Conservation (phyloP, 2,888 invertebrate genomes). For the Ernsta delagoae region DNA sequence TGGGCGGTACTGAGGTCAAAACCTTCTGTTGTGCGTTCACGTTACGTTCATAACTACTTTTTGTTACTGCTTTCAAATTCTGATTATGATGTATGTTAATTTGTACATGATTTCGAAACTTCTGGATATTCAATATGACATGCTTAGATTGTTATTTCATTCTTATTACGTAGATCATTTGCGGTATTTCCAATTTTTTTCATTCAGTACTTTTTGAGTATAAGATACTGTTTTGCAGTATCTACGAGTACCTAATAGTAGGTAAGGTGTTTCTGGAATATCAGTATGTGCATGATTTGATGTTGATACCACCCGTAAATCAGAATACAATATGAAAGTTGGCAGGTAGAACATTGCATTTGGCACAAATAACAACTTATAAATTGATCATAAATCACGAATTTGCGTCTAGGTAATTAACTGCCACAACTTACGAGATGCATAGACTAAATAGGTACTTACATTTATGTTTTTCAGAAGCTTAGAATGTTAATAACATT, state of each 20-base stretch:
- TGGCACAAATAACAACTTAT: conserved; percentile 29
- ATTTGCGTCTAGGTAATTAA: conserved; percentile 21
- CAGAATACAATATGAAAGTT: conserved; percentile 26
- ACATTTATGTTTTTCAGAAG: neutral
- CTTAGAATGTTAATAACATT: too few relatives aligned
- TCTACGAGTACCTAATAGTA: too few relatives aligned
- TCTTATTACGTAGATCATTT: neutral
- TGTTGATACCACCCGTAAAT: conserved; percentile 23
- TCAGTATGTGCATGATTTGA: conserved; percentile 18
- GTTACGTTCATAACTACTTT: conserved; percentile 40
- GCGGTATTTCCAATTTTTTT: too few relatives aligned
- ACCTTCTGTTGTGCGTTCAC: conserved; percentile 43
- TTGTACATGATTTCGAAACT: conserved; percentile 22
- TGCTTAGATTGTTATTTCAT: neutral
- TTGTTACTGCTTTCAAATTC: conserved; percentile 32
- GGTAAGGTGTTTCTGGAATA: neutral
- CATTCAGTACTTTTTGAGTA: too few relatives aligned
- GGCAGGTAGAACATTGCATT: conserved; percentile 29
- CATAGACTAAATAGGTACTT: neutral
- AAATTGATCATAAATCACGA: conserved; percentile 34
- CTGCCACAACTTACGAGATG: conserved; percentile 25
- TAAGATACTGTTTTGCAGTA: too few relatives aligned
- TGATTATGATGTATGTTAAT: conserved; percentile 36
- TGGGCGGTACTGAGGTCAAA: conserved; percentile 59
- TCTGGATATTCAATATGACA: conserved; percentile 4